These are phyloP conservation scores for Spodoptera picta DNA, from an alignment of 2,888 invertebrate species.

Conservation along the genomic window DNA sequence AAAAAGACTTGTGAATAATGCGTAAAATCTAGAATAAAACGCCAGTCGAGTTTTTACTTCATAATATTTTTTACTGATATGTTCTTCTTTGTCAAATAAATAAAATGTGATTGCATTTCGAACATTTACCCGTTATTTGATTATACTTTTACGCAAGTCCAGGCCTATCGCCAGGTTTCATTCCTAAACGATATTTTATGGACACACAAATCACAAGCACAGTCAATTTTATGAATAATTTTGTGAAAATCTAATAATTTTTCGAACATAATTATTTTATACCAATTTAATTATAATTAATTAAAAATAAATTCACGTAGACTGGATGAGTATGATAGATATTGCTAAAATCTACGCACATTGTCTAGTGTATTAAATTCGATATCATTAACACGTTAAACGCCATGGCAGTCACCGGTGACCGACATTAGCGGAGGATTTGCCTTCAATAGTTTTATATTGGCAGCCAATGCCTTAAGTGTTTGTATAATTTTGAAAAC, in stretches of 20 bases:
- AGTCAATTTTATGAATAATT: conserved; percentile 8
- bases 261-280: conserved; percentile 5
- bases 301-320: conserved; percentile 64
- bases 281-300: conserved; percentile 15
- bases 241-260: conserved; percentile 11
- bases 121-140: conserved; percentile 26
- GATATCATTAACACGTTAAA: too few relatives aligned
- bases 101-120: conserved; percentile 15
- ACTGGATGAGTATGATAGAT: conserved; percentile 70
- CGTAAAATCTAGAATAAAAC: conserved; percentile 63
- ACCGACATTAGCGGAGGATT: too few relatives aligned
- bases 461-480: too few relatives aligned
- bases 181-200: conserved; percentile 2
- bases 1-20: conserved; percentile 82
- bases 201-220: conserved; percentile 1
- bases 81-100: conserved; percentile 7
- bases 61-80: conserved; percentile 7
- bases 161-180: conserved; percentile 33
- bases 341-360: conserved; percentile 80
- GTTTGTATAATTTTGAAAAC: conserved; percentile 51
- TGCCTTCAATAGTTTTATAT: too few relatives aligned
- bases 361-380: conserved; percentile 60
- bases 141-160: conserved; percentile 8
- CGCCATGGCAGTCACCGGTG: too few relatives aligned
- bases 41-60: conserved; percentile 21